These are phyloP conservation scores for Eupsilia transversa DNA, from an alignment of 2,888 invertebrate genomes.

Conservation along the genomic window DNA sequence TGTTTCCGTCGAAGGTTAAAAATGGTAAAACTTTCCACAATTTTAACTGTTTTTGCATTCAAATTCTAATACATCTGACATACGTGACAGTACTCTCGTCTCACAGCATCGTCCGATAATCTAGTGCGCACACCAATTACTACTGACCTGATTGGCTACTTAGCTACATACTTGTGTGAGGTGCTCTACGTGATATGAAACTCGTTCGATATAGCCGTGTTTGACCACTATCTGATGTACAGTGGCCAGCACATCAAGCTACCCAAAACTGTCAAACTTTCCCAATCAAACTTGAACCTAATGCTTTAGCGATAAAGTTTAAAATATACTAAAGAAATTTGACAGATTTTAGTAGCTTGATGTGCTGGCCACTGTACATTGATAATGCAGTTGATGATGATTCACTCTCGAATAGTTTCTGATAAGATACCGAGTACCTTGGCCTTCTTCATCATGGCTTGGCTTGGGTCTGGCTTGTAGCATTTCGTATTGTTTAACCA, in stretches of 20 bases:
- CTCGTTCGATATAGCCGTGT: neutral
- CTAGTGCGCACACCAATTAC: neutral
- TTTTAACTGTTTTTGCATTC: neutral
- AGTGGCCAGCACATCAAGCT: no score
- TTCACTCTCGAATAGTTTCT: neutral
- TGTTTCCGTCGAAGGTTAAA: no score
- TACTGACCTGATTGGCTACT: neutral
- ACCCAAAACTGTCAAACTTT: no score
- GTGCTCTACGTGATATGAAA: neutral
- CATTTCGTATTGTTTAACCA: no score
- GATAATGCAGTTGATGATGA: neutral
- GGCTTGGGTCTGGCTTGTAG: no score
- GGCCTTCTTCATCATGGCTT: no score
- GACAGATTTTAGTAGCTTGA: no score
- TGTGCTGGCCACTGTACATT: no score
- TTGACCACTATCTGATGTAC: neutral
- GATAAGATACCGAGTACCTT: no score
- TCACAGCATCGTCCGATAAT: neutral
- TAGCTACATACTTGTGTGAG: neutral
- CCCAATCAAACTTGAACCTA: no score
- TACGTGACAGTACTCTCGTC: slow-evolving; percentile 2
- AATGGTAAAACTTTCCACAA: neutral
- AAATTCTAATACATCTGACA: neutral
- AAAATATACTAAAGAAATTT: no score
- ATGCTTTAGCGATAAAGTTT: no score